Base-by-base conservation (phyloP, 2,888 invertebrate species). In the Drosophila histrio region DNA sequence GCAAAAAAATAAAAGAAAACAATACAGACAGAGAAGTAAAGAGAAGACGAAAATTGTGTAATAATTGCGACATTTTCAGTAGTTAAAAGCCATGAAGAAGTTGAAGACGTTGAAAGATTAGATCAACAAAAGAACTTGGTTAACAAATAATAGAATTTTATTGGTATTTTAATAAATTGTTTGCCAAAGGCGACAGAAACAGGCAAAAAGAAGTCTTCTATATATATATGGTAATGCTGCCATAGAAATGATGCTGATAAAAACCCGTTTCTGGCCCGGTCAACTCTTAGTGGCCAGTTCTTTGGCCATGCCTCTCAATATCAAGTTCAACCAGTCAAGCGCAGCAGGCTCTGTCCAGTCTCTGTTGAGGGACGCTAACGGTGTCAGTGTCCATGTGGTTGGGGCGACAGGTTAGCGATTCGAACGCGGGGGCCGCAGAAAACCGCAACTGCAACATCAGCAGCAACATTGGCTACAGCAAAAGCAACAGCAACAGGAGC, bases 311-410 rank as follows among this genome's bases (percentile, higher is more conserved):
- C 58, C 68, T 69, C 84, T 88, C 88, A 87, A 88, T 90, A 90
- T 87, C 89, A 89, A 89, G 89, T 89, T 90, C 89, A 88, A 89
- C 89, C 81, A 89, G 89, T 89, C 78, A 64, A 72, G 56, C 65
- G 67, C 49, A 61, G 30, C 62, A 69, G 46, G 64, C 63, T 54
- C 52, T 26, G 30, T 11, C 30, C 26, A 3, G 28, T 5, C 17
- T 54, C n/a, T 21, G 52, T 44, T 58, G 21, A 49, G 67, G 53
- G 62, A 69, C 77, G 68, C 69, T 81, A 81, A 85, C 86, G 87
- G 85, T 87, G 61, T 62, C 61, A 38, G 64, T 57, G 58, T 53
- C 50, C 60, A 64, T 43, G 46, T 46, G 41, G 52, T 19, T 32
- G 54, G 3, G 32, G 60, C 81, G 69, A 75, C 79, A 78, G 84